These are phyloP conservation scores for Peromyscus maniculatus DNA, from an alignment of 2,113 vertebrate species.

Conservation along the genomic window DNA sequence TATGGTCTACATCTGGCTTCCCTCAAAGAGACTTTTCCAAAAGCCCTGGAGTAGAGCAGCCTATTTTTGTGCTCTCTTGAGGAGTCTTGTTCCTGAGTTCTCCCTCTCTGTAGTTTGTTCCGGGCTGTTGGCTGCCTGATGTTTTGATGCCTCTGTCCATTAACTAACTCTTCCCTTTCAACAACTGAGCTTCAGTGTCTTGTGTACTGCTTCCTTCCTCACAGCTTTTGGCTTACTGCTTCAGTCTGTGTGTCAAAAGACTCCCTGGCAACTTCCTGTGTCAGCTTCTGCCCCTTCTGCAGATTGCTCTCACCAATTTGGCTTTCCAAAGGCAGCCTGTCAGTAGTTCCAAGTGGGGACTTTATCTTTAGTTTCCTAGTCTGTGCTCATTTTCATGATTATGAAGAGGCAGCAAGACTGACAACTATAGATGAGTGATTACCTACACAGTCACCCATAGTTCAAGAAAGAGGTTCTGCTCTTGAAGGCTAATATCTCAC, in stretches of 20 bases:
- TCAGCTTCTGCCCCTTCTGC: slow-evolving; percentile 36
- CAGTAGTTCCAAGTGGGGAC: slow-evolving; percentile 22
- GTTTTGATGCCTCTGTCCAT: slow-evolving; percentile 70
- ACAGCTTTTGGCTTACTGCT: slow-evolving; percentile 39
- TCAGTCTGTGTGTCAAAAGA: neutral
- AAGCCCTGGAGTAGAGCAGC: neutral
- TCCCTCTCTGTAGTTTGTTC: slow-evolving; percentile 52
- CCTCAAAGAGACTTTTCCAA: slow-evolving; percentile 6
- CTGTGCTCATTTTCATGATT: slow-evolving; percentile 61
- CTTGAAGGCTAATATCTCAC: neutral
- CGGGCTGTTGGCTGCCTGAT: slow-evolving; percentile 36
- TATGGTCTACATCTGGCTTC: slow-evolving; percentile 58
- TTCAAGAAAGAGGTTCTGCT: neutral
- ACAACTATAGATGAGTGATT: neutral
- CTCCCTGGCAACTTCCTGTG: slow-evolving; percentile 43
- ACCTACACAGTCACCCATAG: neutral
- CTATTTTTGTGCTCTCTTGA: slow-evolving; percentile 69
- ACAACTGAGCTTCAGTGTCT: slow-evolving; percentile 1
- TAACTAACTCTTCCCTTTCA: slow-evolving; percentile 73
- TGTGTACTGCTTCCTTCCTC: slow-evolving; percentile 55
- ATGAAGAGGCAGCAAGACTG: slow-evolving; percentile 26
- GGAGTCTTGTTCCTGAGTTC: slow-evolving; percentile 26
- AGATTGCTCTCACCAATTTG: slow-evolving; percentile 50
- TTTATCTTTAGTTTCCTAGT: slow-evolving; percentile 32
- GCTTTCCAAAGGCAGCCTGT: slow-evolving; percentile 65